phyloP scores from a whole-genome alignment of 2,113 vertebrate genomes.

The Pundamilia nyererei region DNA sequence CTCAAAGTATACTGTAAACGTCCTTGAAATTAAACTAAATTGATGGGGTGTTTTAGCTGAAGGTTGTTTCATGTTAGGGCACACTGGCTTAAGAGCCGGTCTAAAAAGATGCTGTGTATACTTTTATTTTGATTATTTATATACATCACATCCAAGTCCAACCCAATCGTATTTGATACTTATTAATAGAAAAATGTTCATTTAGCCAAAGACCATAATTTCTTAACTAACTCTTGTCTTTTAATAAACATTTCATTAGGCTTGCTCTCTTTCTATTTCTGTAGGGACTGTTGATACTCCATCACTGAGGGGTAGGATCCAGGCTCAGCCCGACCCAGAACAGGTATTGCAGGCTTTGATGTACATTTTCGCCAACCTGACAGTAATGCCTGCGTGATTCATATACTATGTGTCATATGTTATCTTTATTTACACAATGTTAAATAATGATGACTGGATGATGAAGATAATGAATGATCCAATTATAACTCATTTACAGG shows the following conservation, averaged over 20 bases:
- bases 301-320: slow-evolving; percentile 84
- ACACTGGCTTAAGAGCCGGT: background rate
- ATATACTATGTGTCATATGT: background rate
- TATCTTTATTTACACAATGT: background rate
- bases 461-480: background rate
- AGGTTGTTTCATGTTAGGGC: background rate
- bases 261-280: background rate
- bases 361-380: background rate
- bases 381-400: background rate
- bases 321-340: slow-evolving; percentile 82
- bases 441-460: background rate
- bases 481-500: slow-evolving; percentile 60
- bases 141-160: background rate
- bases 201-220: background rate
- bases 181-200: background rate
- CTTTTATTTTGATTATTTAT: background rate
- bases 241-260: background rate
- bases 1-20: background rate
- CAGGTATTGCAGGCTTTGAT: slow-evolving; percentile 67
- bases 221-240: background rate
- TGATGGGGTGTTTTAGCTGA: rapidly evolving
- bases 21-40: background rate
- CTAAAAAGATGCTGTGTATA: background rate
- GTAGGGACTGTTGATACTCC: slow-evolving; percentile 91
- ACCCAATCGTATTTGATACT: background rate